Evolutionary conservation across 1,140 invertebrate species (phyloP).

Genomic region (Ostrea edulis): DNA sequence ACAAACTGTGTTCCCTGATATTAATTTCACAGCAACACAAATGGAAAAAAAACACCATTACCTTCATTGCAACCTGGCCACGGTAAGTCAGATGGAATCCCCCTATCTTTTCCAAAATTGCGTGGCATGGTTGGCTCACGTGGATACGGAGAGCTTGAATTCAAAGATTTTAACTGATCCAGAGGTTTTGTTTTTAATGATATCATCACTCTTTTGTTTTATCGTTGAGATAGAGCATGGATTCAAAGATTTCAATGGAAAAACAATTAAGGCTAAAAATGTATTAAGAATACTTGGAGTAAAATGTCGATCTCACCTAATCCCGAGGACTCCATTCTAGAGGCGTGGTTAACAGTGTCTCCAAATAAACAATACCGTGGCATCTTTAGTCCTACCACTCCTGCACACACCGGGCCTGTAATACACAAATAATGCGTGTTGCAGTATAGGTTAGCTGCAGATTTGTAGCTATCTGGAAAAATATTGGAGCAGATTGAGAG

Average conservation of each 20-base stretch:
- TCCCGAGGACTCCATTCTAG: conserved; percentile 92
- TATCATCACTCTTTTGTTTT: too few species aligned
- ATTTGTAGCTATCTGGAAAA: too few species aligned
- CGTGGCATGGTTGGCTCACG: conserved; percentile 93
- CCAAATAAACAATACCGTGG: conserved; percentile 90
- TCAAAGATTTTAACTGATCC: background rate
- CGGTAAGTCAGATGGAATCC: conserved; percentile 92
- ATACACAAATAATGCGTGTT: background rate
- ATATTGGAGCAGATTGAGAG: too few species aligned
- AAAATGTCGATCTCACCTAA: conserved; percentile 30
- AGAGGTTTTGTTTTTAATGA: too few species aligned
- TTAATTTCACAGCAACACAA: too few species aligned
- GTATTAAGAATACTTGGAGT: too few species aligned
- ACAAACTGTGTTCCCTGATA: too few species aligned
- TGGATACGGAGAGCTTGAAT: conserved; percentile 92
- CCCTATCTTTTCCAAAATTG: conserved; percentile 90
- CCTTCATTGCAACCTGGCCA: conserved; percentile 95
- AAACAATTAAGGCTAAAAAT: too few species aligned
- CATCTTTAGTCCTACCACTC: conserved; percentile 93
- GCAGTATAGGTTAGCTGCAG: too few species aligned
- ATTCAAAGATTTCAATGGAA: too few species aligned
- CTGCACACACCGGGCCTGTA: conserved; percentile 80
- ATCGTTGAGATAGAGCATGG: too few species aligned
- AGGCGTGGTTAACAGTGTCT: conserved; percentile 94
- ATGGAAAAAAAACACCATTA: conserved; percentile 69